Evolutionary conservation across 2,888 invertebrate genomes (phyloP).

Genomic region (Ischnura elegans): DNA sequence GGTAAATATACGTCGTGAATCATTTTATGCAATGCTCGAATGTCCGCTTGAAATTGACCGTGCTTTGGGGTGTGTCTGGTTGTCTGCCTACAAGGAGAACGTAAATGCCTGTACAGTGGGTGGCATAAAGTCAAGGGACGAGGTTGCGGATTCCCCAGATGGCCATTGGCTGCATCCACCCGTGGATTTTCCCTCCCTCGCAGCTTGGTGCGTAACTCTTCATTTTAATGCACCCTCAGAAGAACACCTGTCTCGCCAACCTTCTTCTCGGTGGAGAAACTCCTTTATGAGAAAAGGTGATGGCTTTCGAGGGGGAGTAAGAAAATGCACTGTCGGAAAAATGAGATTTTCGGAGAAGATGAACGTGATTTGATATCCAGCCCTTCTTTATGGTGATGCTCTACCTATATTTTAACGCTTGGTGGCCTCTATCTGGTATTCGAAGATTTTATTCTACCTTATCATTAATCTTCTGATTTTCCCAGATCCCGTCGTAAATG

Average conservation of each 20-base stretch:
- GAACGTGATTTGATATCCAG: conserved; percentile 28
- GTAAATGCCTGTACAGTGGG: not conserved
- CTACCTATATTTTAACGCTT: not conserved
- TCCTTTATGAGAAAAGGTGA: conserved; percentile 52
- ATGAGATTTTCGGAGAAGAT: conserved; percentile 4
- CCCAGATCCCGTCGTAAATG: no score
- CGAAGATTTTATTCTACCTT: not conserved
- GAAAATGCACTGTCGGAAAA: not conserved
- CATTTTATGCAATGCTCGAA: no score
- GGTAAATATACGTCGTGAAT: no score
- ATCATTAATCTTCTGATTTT: no score
- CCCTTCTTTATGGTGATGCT: not conserved
- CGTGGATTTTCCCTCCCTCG: no score
- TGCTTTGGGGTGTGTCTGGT: not conserved
- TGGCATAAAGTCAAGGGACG: conserved; percentile 26
- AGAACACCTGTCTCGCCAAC: conserved; percentile 54
- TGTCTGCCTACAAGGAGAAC: not conserved
- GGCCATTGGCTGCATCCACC: not conserved
- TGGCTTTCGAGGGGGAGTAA: not conserved
- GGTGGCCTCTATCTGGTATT: not conserved
- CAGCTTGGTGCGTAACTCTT: not conserved
- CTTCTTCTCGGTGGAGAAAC: not conserved
- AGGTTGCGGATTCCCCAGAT: no score
- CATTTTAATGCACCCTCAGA: conserved; percentile 50
- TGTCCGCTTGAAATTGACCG: no score